phyloP scores from a whole-genome alignment of 2,113 vertebrate species.

The Microcebus tavaratra region DNA sequence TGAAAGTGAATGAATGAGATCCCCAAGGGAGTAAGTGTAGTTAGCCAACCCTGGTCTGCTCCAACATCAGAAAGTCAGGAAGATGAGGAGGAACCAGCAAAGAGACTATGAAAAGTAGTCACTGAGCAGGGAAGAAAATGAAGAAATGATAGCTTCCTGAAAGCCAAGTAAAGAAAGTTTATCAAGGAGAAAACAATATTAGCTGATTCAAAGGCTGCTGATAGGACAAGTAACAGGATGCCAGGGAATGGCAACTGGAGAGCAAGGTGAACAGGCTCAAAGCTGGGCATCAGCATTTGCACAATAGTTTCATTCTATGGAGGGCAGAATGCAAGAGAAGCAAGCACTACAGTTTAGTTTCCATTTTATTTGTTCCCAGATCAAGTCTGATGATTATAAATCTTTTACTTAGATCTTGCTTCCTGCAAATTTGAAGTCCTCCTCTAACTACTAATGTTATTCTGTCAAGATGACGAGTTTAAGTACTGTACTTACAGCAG shows the following conservation, averaged over 20 bases:
- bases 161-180: background rate
- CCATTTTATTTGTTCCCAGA: background rate
- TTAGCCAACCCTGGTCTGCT: background rate
- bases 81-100: background rate
- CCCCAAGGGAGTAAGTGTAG: background rate
- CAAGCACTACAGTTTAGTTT: background rate
- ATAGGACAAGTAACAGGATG: background rate
- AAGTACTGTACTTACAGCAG: background rate
- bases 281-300: background rate
- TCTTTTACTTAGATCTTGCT: background rate
- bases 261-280: background rate
- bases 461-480: background rate
- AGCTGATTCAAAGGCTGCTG: background rate
- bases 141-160: background rate
- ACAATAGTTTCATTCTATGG: background rate
- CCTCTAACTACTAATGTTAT: background rate
- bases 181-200: background rate
- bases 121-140: background rate
- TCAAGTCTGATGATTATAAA: background rate
- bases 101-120: background rate
- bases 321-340: background rate
- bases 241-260: background rate
- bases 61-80: background rate
- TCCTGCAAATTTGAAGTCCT: background rate
- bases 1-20: background rate